These are phyloP conservation scores for Nyctibius bracteatus DNA, from an alignment of 2,113 vertebrate genomes.

Conservation along the genomic window DNA sequence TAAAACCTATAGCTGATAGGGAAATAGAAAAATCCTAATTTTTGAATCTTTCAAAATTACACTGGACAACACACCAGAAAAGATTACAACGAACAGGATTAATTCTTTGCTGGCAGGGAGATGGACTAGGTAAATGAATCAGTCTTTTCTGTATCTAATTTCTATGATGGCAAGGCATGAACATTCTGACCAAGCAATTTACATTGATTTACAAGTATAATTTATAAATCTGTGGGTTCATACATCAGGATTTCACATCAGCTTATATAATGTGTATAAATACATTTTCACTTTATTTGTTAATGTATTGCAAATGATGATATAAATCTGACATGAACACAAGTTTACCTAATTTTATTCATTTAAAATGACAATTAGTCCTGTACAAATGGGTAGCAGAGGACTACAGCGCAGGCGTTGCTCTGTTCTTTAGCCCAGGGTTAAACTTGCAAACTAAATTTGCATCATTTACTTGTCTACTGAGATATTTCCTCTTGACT, in stretches of 20 bases:
- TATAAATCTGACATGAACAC: background rate
- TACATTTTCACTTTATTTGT: slow-evolving; percentile 39
- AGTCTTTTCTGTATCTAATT: slow-evolving; percentile 34
- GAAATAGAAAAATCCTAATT: background rate
- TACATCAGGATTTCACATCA: slow-evolving; percentile 3
- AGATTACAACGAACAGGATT: background rate
- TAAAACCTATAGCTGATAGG: background rate
- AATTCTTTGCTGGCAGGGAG: background rate
- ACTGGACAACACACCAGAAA: background rate
- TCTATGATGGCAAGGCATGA: slow-evolving; percentile 7
- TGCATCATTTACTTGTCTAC: slow-evolving; percentile 14
- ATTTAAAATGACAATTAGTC: background rate
- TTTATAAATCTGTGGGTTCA: slow-evolving; percentile 29
- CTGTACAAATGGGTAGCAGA: background rate
- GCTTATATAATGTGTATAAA: slow-evolving; percentile 22
- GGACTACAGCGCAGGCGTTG: background rate
- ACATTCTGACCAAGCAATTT: slow-evolving; percentile 38
- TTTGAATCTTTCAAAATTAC: background rate
- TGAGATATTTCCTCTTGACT: background rate
- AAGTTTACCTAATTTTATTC: slow-evolving; percentile 8
- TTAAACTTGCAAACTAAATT: slow-evolving; percentile 6
- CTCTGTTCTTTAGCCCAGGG: background rate
- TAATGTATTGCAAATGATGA: slow-evolving; percentile 19
- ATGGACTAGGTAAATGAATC: slow-evolving; percentile 30
- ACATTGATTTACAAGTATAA: slow-evolving; percentile 49